Base-by-base conservation (phyloP, 1,140 invertebrate species). In the Aricia agestis region DNA sequence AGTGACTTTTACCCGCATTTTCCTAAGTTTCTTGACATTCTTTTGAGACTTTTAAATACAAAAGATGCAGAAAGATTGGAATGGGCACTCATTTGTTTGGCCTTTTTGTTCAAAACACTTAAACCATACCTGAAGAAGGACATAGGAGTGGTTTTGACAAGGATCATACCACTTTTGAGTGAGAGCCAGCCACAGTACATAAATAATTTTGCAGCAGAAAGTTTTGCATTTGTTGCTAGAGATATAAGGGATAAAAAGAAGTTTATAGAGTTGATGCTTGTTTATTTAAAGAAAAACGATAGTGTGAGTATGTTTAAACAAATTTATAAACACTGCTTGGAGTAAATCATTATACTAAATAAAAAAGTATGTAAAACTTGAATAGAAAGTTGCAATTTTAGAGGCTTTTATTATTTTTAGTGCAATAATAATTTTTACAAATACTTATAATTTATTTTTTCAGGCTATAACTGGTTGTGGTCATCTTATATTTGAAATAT, bases 151-250 rank as follows among this genome's bases (percentile, higher is more conserved):
- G 94, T 98, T 0, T 95, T 97, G 72, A 94, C 95, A 66, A 92
- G 94, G 57, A 94, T 98, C 57, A 86, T 97, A 19, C 96, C 96
- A 0, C 83, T 98, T 1, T 82, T 98, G 6, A 94, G 94, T 74
- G 94, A 95, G 65, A 90, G 92, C 5, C 93, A 94, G 75, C 96
- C 96, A 69, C 93, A 94, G 68, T 97, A 98, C 82, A 95, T 98
- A n/a, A 95, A 95, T 75, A 95, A 95, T 84, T 98, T 98, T 94
- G 97, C 97, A n/a, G 96, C 97, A 1, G 97, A 98, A 91, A 97
- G 97, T 92, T 98, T 99, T 93, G 95, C 97, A 13, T 98, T 97
- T 92, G 95, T 98, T 1, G 96, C 97, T 7, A 92, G 97, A 74
- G 98, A 98, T 94, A 95, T 97, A 52, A 95, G 93, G 77, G 95